Percentiles rank a stretch among this genome's conserved stretches.
These are phyloP conservation scores for Cyphomyrmex costatus DNA, from an alignment of 1,140 invertebrate species.

Conservation along the genomic window DNA sequence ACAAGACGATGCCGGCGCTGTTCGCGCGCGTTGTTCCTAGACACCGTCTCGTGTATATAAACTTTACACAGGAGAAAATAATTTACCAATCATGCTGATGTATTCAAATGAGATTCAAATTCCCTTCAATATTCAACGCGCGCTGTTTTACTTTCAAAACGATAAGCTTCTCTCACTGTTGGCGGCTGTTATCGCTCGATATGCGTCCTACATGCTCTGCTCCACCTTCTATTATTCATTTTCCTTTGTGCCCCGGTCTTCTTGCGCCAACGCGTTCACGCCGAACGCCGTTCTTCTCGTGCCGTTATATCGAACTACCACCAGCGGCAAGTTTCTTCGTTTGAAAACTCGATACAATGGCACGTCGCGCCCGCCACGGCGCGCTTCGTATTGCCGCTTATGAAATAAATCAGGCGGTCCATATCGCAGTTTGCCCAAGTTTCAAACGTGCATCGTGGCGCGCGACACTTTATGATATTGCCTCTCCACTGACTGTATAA, in stretches of 20 bases:
- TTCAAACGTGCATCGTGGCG: slow-evolving; percentile 23
- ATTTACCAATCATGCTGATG: slow-evolving; percentile 62
- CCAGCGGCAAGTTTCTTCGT: slow-evolving; percentile 51
- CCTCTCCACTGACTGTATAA: slow-evolving; percentile 16
- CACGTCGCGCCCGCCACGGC: slow-evolving; percentile 13
- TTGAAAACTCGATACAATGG: slow-evolving; percentile 57
- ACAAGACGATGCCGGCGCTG: slow-evolving; percentile 40
- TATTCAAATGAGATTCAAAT: slow-evolving; percentile 63
- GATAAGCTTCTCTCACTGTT: slow-evolving; percentile 58
- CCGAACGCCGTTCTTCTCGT: slow-evolving; percentile 51
- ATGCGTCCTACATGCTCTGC: slow-evolving; percentile 55
- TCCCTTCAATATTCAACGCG: slow-evolving; percentile 59
- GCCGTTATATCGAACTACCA: slow-evolving; percentile 43
- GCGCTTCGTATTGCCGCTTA: slow-evolving; percentile 42
- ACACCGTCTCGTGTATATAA: slow-evolving; percentile 37
- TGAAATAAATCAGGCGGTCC: slow-evolving; percentile 55
- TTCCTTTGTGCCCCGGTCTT: slow-evolving; percentile 46
- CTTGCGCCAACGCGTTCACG: slow-evolving; percentile 41
- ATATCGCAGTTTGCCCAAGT: slow-evolving; percentile 32
- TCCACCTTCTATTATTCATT: slow-evolving; percentile 66
- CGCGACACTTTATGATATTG: slow-evolving; percentile 14
- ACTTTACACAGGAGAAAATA: slow-evolving; percentile 60
- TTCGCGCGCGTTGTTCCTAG: slow-evolving; percentile 20
- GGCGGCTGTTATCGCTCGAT: slow-evolving; percentile 59
- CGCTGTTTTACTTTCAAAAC: slow-evolving; percentile 61